These are phyloP conservation scores for Drosophila mettleri DNA, from an alignment of 2,888 invertebrate genomes.

Conservation along the genomic window DNA sequence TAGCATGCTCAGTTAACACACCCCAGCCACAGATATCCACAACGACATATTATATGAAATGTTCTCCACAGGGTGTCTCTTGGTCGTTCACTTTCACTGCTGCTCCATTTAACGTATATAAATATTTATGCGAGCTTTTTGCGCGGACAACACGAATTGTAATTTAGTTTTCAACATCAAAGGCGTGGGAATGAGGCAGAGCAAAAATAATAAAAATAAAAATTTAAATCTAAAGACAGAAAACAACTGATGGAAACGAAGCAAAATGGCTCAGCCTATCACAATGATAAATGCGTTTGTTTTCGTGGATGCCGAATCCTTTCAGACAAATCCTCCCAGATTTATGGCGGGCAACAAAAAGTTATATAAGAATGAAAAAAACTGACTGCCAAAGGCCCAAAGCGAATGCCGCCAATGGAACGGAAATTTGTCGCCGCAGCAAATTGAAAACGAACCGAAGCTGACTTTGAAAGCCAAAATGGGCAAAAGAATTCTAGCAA, in stretches of 20 bases:
- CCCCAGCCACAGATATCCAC: neutral
- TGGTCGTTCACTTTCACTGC: constrained; percentile 3
- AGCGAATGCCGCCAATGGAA: constrained; percentile 68
- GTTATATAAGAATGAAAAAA: constrained; percentile 1
- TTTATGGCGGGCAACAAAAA: constrained; percentile 29
- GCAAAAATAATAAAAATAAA: neutral
- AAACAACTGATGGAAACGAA: neutral
- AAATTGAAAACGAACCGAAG: constrained; percentile 65
- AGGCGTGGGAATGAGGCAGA: constrained; percentile 71
- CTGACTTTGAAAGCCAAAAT: constrained; percentile 64
- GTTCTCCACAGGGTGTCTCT: constrained; percentile 15
- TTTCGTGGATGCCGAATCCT: constrained; percentile 50
- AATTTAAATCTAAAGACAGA: neutral
- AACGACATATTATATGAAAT: too few relatives aligned
- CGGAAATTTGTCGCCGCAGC: constrained; percentile 79
- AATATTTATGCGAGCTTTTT: constrained; percentile 17
- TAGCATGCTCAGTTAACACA: neutral
- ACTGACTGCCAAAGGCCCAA: constrained; percentile 11
- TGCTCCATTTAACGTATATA: neutral
- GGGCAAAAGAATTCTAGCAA: constrained; percentile 44
- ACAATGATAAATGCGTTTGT: constrained; percentile 59
- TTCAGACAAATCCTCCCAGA: constrained; percentile 63
- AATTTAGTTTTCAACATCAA: constrained; percentile 77
- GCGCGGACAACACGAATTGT: constrained; percentile 42
- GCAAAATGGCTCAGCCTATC: constrained; percentile 29